Conservation (phyloP, 2,797 vertebrate genomes). For the Garrulus glandarius region DNA sequence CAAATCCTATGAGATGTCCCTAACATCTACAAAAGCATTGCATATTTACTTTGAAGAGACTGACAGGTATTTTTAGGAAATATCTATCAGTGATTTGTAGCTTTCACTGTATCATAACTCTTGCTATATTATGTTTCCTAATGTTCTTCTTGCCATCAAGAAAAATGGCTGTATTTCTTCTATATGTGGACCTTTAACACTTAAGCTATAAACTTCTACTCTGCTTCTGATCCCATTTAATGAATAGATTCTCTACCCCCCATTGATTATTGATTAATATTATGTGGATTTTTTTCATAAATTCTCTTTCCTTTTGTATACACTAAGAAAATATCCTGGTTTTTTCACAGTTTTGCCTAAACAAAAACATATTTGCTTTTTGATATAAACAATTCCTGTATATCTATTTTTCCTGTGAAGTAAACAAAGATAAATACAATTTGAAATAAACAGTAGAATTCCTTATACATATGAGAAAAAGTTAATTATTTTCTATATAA, state of each 20-base stretch:
- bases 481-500: constrained; percentile 28
- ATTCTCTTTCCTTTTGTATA: neutral
- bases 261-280: neutral
- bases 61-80: neutral
- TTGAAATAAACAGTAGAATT: constrained; percentile 16
- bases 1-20: neutral
- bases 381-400: constrained; percentile 34
- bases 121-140: neutral
- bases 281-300: neutral
- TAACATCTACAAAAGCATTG: neutral
- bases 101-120: neutral
- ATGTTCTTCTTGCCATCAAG: constrained; percentile 25
- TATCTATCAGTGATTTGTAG: neutral
- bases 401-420: neutral
- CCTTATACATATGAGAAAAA: neutral
- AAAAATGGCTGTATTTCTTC: constrained; percentile 42
- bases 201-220: constrained; percentile 25
- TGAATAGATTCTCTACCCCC: neutral
- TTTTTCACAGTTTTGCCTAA: constrained; percentile 14
- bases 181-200: neutral
- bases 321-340: neutral
- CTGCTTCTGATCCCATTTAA: neutral
- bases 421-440: neutral
- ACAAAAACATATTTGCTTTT: neutral
- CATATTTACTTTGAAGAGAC: neutral